A percentile compares a stretch with the other conserved stretches of the same genome.
phyloP scores from a whole-genome alignment of 2,888 invertebrate species.

The Brenthis ino region DNA sequence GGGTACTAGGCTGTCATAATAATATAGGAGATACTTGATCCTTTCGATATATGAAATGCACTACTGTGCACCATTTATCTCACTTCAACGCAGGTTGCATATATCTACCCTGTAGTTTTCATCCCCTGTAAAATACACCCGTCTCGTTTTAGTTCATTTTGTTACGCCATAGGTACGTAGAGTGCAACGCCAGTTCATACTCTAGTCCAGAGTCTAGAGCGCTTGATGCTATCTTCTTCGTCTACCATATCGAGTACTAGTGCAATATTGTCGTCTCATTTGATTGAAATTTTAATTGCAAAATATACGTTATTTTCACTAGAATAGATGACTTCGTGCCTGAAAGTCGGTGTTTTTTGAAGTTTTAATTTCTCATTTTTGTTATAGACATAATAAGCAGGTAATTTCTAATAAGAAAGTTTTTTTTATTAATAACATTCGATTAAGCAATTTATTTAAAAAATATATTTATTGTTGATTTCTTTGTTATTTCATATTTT shows the following conservation, averaged over 20 bases:
- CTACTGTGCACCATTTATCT: neutral
- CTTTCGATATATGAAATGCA: neutral
- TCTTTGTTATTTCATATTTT: no score
- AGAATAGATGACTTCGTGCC: neutral
- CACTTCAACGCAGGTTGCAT: neutral
- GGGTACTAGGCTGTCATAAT: slow-evolving; percentile 13
- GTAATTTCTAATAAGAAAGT: no score
- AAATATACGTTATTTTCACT: neutral
- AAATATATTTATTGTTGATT: no score
- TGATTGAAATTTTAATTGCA: neutral
- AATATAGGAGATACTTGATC: neutral
- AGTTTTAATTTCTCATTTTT: no score
- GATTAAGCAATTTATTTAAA: no score
- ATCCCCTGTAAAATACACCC: neutral
- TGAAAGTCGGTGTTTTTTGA: no score
- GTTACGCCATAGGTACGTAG: neutral
- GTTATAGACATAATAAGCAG: no score
- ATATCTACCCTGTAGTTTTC: neutral
- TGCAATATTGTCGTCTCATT: neutral
- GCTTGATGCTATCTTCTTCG: neutral
- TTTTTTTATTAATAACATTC: no score
- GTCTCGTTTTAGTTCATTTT: neutral
- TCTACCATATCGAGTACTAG: neutral
- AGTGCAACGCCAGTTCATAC: no score
- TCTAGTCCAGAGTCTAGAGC: neutral